These are phyloP conservation scores for Drosophila nigricruria DNA, from an alignment of 2,888 invertebrate genomes.

Conservation along the genomic window DNA sequence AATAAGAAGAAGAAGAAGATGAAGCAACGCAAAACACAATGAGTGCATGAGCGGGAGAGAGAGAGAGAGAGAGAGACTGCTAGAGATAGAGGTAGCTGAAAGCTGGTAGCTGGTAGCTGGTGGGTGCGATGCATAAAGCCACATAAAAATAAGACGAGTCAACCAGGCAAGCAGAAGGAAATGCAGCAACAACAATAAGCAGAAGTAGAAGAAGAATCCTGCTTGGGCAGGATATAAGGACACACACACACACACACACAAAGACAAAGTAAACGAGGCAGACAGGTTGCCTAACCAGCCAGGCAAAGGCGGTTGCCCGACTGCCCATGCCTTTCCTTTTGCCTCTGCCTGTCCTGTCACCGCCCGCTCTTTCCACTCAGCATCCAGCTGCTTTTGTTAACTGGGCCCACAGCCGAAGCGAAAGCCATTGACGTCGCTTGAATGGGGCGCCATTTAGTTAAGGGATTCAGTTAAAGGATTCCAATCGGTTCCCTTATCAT, in stretches of 20 bases:
- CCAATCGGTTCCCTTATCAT: background rate
- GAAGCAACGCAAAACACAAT: constrained; percentile 40
- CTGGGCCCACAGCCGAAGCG: constrained; percentile 22
- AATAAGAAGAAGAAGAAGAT: constrained; percentile 14
- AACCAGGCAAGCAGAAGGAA: constrained; percentile 25
- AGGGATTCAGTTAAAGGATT: background rate
- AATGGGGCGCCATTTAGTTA: constrained; percentile 13
- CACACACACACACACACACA: constrained; percentile 38
- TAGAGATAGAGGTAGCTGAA: background rate
- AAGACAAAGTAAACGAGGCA: constrained; percentile 57
- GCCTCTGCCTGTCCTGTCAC: background rate
- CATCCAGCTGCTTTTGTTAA: constrained; percentile 8
- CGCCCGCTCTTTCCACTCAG: background rate
- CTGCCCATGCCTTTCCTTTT: background rate
- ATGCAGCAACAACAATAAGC: constrained; percentile 18
- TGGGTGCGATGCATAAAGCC: constrained; percentile 53
- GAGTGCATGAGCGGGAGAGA: constrained; percentile 26
- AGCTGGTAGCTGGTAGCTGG: constrained; percentile 1
- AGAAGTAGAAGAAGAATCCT: background rate
- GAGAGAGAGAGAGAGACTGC: background rate
- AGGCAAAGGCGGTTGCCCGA: constrained; percentile 1
- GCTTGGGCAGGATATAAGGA: constrained; percentile 46
- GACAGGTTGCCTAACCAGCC: constrained; percentile 35
- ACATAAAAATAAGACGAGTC: constrained; percentile 64
- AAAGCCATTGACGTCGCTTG: constrained; percentile 32